phyloP scores from a whole-genome alignment of 2,113 vertebrate species.

The Chaetorhynchus papuensis region DNA sequence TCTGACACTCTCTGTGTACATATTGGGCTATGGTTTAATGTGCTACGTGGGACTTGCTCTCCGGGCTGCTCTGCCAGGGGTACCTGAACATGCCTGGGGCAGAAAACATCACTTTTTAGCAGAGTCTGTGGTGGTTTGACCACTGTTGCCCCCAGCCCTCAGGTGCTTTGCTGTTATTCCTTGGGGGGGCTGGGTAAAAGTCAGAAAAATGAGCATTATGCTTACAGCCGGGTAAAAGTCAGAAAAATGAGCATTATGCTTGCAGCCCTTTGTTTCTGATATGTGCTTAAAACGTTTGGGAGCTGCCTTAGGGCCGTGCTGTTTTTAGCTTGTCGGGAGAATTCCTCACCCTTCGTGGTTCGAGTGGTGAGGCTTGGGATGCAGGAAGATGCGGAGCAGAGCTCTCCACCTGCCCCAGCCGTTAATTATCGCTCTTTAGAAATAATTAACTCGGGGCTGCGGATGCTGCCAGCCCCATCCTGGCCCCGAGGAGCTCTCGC shows the following conservation, averaged over 20 bases:
- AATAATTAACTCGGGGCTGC: constrained; percentile 50
- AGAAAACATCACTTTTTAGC: background rate
- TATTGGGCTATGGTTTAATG: accelerated
- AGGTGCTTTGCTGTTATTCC: background rate
- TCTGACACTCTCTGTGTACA: no score
- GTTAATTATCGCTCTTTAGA: background rate
- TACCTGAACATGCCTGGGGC: accelerated
- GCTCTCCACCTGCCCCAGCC: background rate
- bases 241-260: background rate
- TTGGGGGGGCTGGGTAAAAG: background rate
- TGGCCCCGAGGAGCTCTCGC: background rate
- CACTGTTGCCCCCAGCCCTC: background rate
- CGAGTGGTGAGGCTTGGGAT: background rate
- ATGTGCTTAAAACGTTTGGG: accelerated
- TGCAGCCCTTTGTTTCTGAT: background rate
- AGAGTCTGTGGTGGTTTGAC: background rate
- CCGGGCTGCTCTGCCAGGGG: background rate
- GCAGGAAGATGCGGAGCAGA: background rate
- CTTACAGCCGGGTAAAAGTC: no score
- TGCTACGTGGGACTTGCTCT: accelerated
- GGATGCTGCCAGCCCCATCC: background rate
- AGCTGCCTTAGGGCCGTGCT: accelerated
- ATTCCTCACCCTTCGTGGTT: background rate
- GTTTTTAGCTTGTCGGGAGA: background rate
- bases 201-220: background rate